Evolutionary conservation across 1,140 invertebrate species (phyloP), one percentile per base, ranked within the genome.

Genomic region (Drosophila arizonae): DNA sequence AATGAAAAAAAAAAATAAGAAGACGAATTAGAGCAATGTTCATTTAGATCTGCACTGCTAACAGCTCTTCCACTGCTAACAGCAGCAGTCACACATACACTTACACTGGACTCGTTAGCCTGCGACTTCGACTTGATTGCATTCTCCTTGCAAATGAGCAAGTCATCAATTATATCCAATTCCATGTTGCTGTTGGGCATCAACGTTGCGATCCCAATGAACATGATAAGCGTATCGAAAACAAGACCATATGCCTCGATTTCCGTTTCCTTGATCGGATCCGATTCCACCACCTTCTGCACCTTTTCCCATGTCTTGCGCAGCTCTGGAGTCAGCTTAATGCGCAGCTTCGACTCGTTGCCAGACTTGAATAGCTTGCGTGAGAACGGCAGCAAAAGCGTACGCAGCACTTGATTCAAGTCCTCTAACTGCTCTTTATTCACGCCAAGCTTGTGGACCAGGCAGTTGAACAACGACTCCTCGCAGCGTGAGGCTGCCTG

Each of bases 221-320:
- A 79, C 10, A 87, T 17, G 6, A 82, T 77, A 0, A 87, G 28
- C 3, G 69, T 72, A 67, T 88, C 69, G 3, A 88, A 79, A 6
- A 64, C 33, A 13, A 72, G 66, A 0, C 21, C 28, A 6, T 6
- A 30, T 5, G 43, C 58, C 1, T 70, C 36, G 11, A 8, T 13
- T 39, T 0, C 6, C 3, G 0, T 39, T 0, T 39, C 3, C 0
- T 67, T 24, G 0, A 67, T 50, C 3, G 73, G n/a, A 6, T 9
- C 13, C 33, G 11, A 4, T 4, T 51, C 10, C 10, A 41, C 0
- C 1, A 13, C 1, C 3, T 26, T 33, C 0, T 48, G 21, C 17
- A 81, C 48, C 24, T 64, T 26, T 13, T 68, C 17, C 84, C 82
- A 87, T 1, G 43, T 17, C 4, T 61, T 15, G 1, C 43, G 46